Evolutionary conservation across 2,888 invertebrate genomes (phyloP), one percentile per base, ranked within the genome.

Genomic region (Drosophila lutescens): DNA sequence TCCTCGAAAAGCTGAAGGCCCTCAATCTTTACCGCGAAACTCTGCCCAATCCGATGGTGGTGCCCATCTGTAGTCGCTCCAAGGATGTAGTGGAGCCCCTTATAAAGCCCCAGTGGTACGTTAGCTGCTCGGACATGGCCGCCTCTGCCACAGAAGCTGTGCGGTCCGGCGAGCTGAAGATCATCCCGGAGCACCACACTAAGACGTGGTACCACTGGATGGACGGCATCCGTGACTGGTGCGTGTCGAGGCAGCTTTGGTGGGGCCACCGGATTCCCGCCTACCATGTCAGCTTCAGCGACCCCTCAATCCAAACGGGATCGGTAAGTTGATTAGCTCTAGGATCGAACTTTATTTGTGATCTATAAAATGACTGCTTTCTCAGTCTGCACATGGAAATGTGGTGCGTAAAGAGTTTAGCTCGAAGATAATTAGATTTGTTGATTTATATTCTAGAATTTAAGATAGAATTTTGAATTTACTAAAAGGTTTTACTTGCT

Each of bases 231-330:
- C 93, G 98, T 5, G 99, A 99, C 92, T 99, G 99, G 99, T 99
- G 99, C 92, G 97, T 99, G 67, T 99, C 99, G 1, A 94, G 97
- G 2, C 99, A 99, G 92, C 93, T 99, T 60, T 99, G 99, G 99
- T 99, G 99, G 99, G 99, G 99, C 1, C 99, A 99, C 92, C 95
- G 97, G 65, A 98, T 99, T 78, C 99, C 99, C 0, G 98, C 98
- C 0, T 99, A 99, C 91, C 95, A 94, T 89, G 95, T 97, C 13
- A 93, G 93, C 10, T 92, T 95, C 61, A 93, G 93, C 62, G 94
- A 93, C 88, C 74, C 91, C 32, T 81, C 83, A 47, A 92, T 90
- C 12, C 78, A 88, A 36, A 49, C 70, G 12, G 86, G 91, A 53
- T 86, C 91, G 77, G 92, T 92, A 74, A 90, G 91, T 89, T 4